These are phyloP conservation scores for Pollachius pollachius DNA, from an alignment of 2,113 vertebrate species.

Conservation along the genomic window DNA sequence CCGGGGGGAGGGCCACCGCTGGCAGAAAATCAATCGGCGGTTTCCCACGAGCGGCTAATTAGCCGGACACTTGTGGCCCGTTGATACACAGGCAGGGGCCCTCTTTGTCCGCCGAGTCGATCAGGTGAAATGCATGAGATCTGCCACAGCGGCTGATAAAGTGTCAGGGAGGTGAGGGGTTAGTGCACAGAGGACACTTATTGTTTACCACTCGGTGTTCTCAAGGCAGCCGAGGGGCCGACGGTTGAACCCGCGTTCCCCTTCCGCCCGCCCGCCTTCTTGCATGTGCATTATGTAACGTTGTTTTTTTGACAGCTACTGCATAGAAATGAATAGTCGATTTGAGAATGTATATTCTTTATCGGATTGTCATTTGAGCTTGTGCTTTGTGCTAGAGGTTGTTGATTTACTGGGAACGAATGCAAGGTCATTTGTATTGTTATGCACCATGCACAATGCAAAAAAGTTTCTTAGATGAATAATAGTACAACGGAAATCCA, in stretches of 20 bases:
- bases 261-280: background rate
- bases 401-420: no score
- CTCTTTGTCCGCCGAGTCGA: conserved; percentile 75
- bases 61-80: conserved; percentile 77
- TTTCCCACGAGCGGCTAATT: conserved; percentile 82
- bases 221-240: no score
- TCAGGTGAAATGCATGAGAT: conserved; percentile 66
- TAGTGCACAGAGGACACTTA: conserved; percentile 63
- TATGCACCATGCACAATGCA: no score
- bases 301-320: no score
- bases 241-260: background rate
- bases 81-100: conserved; percentile 63
- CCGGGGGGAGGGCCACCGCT: conserved; percentile 53
- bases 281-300: background rate
- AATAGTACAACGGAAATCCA: conserved; percentile 17
- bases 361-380: no score
- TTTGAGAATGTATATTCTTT: no score
- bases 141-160: conserved; percentile 66
- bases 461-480: background rate
- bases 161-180: conserved; percentile 62
- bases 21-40: conserved; percentile 83
- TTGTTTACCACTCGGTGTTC: conserved; percentile 29
- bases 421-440: no score
- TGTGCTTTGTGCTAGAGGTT: no score
- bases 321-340: no score